Conservation (phyloP, 2,888 invertebrate genomes). For the Falcaria lacertinaria region DNA sequence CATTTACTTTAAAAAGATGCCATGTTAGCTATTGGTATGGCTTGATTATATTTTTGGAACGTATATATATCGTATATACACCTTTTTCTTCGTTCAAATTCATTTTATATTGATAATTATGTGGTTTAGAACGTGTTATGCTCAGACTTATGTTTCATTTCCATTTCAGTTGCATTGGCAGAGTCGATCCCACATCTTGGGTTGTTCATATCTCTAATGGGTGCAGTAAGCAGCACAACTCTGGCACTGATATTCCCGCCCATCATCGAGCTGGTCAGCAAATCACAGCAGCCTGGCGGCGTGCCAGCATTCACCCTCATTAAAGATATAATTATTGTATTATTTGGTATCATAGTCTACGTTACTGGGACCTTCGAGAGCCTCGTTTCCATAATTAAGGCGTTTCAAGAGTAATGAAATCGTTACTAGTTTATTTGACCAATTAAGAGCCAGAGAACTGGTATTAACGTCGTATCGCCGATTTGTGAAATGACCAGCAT, state of each 20-base stretch:
- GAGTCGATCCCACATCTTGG: conserved; percentile 92
- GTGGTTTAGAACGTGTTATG: no score
- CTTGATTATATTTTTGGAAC: no score
- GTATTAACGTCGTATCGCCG: no score
- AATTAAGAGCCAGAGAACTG: no score
- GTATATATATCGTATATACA: no score
- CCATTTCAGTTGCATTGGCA: conserved; percentile 87
- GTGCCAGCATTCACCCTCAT: conserved; percentile 58
- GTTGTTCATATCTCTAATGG: conserved; percentile 94
- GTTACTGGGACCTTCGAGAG: conserved; percentile 88
- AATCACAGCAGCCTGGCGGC: conserved; percentile 79
- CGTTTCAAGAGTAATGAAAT: conserved; percentile 40
- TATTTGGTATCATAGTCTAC: conserved; percentile 85
- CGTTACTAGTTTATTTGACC: background rate
- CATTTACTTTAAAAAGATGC: no score
- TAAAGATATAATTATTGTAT: conserved; percentile 83
- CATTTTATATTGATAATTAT: no score
- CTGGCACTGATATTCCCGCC: conserved; percentile 94
- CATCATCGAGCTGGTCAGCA: conserved; percentile 87
- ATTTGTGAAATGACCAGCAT: no score
- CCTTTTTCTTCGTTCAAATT: no score
- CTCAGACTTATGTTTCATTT: background rate
- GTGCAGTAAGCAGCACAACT: conserved; percentile 93
- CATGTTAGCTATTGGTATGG: no score
- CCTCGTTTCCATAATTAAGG: conserved; percentile 79